Base-by-base conservation (phyloP, 2,113 vertebrate genomes). In the Neolamprologus toae region DNA sequence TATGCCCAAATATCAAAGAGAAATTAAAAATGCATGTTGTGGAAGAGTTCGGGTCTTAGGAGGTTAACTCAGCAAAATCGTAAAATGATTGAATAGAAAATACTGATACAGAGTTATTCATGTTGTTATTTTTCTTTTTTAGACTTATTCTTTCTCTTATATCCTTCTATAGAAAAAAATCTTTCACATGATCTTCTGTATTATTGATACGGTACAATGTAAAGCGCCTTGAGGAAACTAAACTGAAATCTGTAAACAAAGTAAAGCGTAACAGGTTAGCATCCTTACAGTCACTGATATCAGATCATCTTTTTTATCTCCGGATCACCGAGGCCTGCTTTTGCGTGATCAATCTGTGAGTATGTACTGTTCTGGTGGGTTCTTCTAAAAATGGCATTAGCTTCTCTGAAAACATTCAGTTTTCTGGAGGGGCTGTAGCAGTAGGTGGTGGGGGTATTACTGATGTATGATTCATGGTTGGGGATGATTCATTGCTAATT, bases 401-500 rank as follows among this genome's bases (percentile, higher is more conserved):
- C 3, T 45, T 76, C 71, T 28, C 40, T 73, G 68, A 73, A 73
- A 73, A 47, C 1, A 73, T 68, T 40, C 37, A 73, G 1, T 73
- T 45, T 17, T 17, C 40, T 28, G 23, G 21, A 47, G 23, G 40
- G 23, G 42, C 6, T 78, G 42, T n/a, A 78, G 42, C 16, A 49
- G 42, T 31, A 28, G 42, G 71, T 47, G 16, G 23, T 76, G 42
- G 26, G 4, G 42, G 9, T 76, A 49, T 76, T 49, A 28, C 2
- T 76, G 16, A 76, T 28, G 23, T 0, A 31, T 49, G 71, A 49
- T 2, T 78, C 71, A 49, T 49, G 26, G 42, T 47, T 31, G 45
- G 17, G 42, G 42, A 78, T 78, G 71, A 78, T 78, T 78, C 71
- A 78, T 78, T 1, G 17, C 26, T 49, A 78, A 49, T 49, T 78